Base-by-base conservation (phyloP, 2,797 vertebrate genomes). In the Crypturellus tataupa region DNA sequence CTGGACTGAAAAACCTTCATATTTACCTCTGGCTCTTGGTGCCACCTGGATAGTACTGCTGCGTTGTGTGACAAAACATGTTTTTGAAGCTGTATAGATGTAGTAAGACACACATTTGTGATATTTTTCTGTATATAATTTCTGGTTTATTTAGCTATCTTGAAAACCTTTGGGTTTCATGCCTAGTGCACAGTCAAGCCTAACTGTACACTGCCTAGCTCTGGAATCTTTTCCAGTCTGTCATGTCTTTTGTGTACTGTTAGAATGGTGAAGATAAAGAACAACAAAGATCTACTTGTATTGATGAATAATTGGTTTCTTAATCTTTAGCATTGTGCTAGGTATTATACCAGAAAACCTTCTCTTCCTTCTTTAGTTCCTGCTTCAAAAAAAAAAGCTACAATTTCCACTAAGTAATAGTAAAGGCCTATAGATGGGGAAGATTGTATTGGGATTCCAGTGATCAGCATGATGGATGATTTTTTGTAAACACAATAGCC, bases 31-130 rank as follows among this genome's bases (percentile, higher is more conserved):
- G 51, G n/a, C 17, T 69, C 10, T 19, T 67, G 35, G 29, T 62
- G 24, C 49, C 6, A 19, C 49, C 6, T 56, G 16, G 21, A 29
- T 44, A 65, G 40, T 40, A 39, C 0, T 1, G 6, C 17, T 56
- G 11, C 12, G 10, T 16, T 77, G 11, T 1, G 1, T 72, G 12
- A n/a, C 1, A 1, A 29, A 7, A 69, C 14, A 6, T 46, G 31
- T 53, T 47, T 18, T 63, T 67, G 47, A 39, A 92, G 37, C 40
- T 14, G 6, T 63, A 13, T 67, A n/a, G n/a, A 80, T 14, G 2
- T 67, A 49, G 17, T 33, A 84, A 60, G 59, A 47, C 1, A 1
- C 31, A 13, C 8, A 35, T 9, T 47, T 33, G 4, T 65, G 69
- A 17, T 60, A 37, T 37, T 39, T 39, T 60, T 62, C 2, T 44